These are phyloP conservation scores for Melanotaenia boesemani DNA, from an alignment of 2,797 vertebrate species.

Conservation along the genomic window DNA sequence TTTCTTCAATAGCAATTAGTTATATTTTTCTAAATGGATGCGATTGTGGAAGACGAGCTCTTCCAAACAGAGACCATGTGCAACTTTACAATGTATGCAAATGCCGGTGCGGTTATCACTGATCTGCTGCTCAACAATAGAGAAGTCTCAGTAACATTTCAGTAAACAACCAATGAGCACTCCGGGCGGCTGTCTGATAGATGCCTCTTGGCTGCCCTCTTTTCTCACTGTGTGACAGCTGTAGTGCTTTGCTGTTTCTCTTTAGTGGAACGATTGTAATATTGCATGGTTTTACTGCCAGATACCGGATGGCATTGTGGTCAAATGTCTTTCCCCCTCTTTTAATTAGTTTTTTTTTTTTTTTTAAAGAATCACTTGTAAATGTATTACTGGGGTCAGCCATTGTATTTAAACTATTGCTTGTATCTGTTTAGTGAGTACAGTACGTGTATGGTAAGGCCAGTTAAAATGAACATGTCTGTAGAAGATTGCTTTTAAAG, in stretches of 20 bases:
- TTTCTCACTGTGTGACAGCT: slow-evolving; percentile 75
- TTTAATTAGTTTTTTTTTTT: slow-evolving; percentile 54
- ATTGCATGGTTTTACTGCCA: slow-evolving; percentile 85
- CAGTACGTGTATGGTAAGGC: slow-evolving; percentile 83
- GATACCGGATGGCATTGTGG: slow-evolving; percentile 77
- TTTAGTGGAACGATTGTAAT: slow-evolving; percentile 81
- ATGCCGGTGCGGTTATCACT: slow-evolving; percentile 61
- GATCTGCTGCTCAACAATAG: slow-evolving; percentile 65
- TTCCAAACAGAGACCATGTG: slow-evolving; percentile 62
- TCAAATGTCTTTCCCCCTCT: slow-evolving; percentile 68
- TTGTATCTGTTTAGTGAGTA: slow-evolving; percentile 89
- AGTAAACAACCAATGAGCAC: slow-evolving; percentile 67
- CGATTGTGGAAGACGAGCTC: slow-evolving; percentile 60
- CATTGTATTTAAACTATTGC: slow-evolving; percentile 91
- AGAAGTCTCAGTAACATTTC: slow-evolving; percentile 60
- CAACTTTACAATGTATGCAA: slow-evolving; percentile 82
- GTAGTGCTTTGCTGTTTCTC: slow-evolving; percentile 76
- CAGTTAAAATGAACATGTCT: slow-evolving; percentile 83
- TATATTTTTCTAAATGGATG: slow-evolving; percentile 82
- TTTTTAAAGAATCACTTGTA: slow-evolving; percentile 86
- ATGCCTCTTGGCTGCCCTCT: slow-evolving; percentile 67
- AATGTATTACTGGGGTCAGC: slow-evolving; percentile 85
- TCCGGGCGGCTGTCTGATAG: slow-evolving; percentile 59
- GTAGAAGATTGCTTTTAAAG: slow-evolving; percentile 84
- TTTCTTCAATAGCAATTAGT: slow-evolving; percentile 77